A percentile compares a stretch with the other conserved stretches of the same genome.
Conservation (phyloP, 2,888 invertebrate species). For the Agrotis ipsilon region DNA sequence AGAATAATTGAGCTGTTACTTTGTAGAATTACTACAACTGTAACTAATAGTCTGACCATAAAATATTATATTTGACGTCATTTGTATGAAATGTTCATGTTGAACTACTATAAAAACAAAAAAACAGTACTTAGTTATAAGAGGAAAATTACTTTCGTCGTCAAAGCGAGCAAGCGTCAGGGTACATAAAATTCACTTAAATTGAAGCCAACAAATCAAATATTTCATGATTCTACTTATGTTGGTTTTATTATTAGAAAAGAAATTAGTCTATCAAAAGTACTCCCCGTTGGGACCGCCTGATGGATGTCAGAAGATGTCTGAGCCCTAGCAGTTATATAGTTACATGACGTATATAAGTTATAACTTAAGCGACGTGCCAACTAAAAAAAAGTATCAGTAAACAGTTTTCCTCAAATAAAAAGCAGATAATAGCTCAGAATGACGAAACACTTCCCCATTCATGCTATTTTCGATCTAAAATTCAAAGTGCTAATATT, state of each 20-base stretch:
- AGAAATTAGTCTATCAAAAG: neutral
- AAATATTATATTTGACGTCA: slow-evolving; percentile 14
- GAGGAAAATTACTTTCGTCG: slow-evolving; percentile 32
- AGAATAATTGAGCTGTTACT: slow-evolving; percentile 39
- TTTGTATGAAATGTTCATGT: slow-evolving; percentile 2
- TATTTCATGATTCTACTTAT: slow-evolving; percentile 33
- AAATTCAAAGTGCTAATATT: slow-evolving; percentile 42
- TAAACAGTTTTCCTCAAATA: neutral
- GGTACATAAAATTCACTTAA: slow-evolving; percentile 20
- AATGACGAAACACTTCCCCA: neutral
- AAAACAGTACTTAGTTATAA: slow-evolving; percentile 28
- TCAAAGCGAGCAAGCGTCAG: slow-evolving; percentile 1
- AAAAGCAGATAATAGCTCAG: neutral
- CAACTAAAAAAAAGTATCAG: neutral
- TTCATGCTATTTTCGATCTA: slow-evolving; percentile 13
- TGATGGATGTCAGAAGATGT: no score
- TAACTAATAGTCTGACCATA: neutral
- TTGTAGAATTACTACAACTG: neutral
- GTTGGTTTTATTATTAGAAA: slow-evolving; percentile 14
- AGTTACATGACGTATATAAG: neutral
- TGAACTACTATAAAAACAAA: slow-evolving; percentile 31
- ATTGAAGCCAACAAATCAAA: slow-evolving; percentile 15
- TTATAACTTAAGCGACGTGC: neutral
- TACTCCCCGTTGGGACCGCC: neutral
- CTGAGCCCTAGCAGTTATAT: neutral